Evolutionary conservation across 1,140 invertebrate genomes (phyloP), one percentile per base, ranked within the genome.

Genomic region (Bombyx mandarina): DNA sequence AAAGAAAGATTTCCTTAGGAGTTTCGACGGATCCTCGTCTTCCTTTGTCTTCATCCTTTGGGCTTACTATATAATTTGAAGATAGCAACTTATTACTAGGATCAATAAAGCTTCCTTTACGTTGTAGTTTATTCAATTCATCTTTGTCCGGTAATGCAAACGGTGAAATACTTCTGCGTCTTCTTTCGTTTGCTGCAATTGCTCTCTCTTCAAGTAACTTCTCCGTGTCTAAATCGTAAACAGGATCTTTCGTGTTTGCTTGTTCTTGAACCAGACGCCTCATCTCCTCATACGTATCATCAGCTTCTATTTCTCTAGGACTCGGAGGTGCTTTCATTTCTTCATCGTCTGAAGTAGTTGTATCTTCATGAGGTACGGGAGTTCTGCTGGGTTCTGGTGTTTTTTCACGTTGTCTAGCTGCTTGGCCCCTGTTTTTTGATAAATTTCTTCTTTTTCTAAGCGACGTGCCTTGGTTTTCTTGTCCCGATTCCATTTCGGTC

Each of bases 321-420:
- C 71, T 73, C n/a, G 73, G 70, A 54, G 69, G 65, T 26, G 76
- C 71, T 54, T 64, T 67, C 2, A 52, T 8, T 26, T 89, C 86
- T 67, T 89, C 88, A 61, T 89, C 88, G 52, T 89, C 88, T 10
- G 82, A 83, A 43, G 88, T 88, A 52, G 79, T 79, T 46, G 79
- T 88, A 56, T 89, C 88, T 75, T 88, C 84, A 45, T 83, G 75
- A 47, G 84, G 73, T 9, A 79, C 59, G 54, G 61, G 62, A 56
- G 70, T 66, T 66, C 79, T 76, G 52, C 83, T 74, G 4, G 89
- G 86, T 68, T 89, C 88, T 43, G 90, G 90, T n/a, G 90, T 91
- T 63, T 90, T 90, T 65, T 91, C 90, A 57, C 90, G 82, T 49
- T 88, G 87, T 50, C 75, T 82, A n/a, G 79, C 76, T 56, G 68